A percentile compares a stretch with the other conserved stretches of the same genome.
phyloP scores from a whole-genome alignment of 2,797 vertebrate species.

The Micromesistius poutassou region DNA sequence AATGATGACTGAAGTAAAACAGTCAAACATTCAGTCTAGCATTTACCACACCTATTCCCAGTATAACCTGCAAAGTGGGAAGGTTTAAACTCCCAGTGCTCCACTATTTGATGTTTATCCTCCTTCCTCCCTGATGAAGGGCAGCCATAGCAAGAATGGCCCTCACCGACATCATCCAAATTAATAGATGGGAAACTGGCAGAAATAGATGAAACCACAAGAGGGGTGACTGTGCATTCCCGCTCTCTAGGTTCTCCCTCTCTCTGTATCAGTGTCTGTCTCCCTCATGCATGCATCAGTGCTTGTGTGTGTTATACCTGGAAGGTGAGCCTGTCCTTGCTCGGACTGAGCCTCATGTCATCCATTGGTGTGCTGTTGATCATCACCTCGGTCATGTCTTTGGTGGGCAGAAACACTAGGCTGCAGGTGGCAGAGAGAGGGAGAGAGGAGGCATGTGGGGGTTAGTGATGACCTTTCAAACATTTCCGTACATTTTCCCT shows the following conservation, averaged over 20 bases:
- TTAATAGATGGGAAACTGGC: neutral
- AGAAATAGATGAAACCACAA: neutral
- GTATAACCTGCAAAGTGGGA: neutral
- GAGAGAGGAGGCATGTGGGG: conserved; percentile 3
- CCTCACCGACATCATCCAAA: neutral
- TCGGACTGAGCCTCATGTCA: conserved; percentile 89
- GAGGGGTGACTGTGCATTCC: neutral
- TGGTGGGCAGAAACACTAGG: conserved; percentile 84
- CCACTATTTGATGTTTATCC: neutral
- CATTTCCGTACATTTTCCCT: too few species aligned
- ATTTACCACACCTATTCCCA: too few species aligned
- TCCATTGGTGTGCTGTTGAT: conserved; percentile 91
- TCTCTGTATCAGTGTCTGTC: too few species aligned
- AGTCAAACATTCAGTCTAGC: too few species aligned
- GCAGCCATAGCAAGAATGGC: neutral
- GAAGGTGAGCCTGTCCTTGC: conserved; percentile 91
- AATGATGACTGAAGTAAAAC: too few species aligned
- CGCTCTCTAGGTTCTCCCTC: too few species aligned
- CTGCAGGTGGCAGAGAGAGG: conserved; percentile 64
- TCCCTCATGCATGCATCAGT: neutral
- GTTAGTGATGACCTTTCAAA: neutral
- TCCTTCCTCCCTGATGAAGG: neutral
- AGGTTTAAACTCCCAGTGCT: neutral
- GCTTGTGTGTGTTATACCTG: conserved; percentile 76
- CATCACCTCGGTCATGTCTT: conserved; percentile 98